Evolutionary conservation across 1,140 invertebrate species (phyloP).

Genomic region (Metopolophium dirhodum): DNA sequence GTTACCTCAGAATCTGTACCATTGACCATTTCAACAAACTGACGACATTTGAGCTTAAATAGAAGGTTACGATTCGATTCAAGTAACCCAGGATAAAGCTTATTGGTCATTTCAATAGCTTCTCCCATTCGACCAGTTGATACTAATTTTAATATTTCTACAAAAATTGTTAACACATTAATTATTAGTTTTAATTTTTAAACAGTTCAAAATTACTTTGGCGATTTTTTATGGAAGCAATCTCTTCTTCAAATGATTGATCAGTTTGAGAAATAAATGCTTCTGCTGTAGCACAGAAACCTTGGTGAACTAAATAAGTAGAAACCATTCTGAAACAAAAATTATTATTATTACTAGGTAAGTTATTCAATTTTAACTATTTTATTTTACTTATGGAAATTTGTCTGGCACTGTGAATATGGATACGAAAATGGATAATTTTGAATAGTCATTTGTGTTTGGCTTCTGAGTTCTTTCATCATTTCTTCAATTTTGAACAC

Average conservation of each 20-base stretch:
- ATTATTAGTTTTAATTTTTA: neutral
- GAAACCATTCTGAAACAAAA: conserved; percentile 76
- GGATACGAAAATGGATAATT: conserved; percentile 85
- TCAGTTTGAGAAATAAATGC: conserved; percentile 91
- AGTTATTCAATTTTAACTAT: neutral
- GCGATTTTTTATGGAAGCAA: conserved; percentile 94
- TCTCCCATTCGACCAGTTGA: conserved; percentile 91
- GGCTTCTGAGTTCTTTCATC: conserved; percentile 86
- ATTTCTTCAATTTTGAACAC: conserved; percentile 98
- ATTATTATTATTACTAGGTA: neutral
- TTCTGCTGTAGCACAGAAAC: conserved; percentile 95
- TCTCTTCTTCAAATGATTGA: conserved; percentile 90
- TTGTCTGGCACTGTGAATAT: conserved; percentile 89
- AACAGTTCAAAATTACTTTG: conserved; percentile 76
- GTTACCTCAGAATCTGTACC: conserved; percentile 78
- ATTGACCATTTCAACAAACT: conserved; percentile 96
- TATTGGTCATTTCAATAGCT: conserved; percentile 88
- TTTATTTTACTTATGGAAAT: conserved; percentile 81
- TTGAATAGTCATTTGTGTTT: conserved; percentile 82
- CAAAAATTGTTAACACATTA: conserved; percentile 11
- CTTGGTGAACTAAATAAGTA: conserved; percentile 96
- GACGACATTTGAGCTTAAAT: conserved; percentile 94
- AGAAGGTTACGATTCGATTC: conserved; percentile 88
- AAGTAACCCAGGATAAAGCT: conserved; percentile 88
- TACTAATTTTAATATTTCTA: conserved; percentile 93